Evolutionary conservation across 2,888 invertebrate genomes (phyloP), one percentile per base, ranked within the genome.

Genomic region (Agriopis leucophaearia): DNA sequence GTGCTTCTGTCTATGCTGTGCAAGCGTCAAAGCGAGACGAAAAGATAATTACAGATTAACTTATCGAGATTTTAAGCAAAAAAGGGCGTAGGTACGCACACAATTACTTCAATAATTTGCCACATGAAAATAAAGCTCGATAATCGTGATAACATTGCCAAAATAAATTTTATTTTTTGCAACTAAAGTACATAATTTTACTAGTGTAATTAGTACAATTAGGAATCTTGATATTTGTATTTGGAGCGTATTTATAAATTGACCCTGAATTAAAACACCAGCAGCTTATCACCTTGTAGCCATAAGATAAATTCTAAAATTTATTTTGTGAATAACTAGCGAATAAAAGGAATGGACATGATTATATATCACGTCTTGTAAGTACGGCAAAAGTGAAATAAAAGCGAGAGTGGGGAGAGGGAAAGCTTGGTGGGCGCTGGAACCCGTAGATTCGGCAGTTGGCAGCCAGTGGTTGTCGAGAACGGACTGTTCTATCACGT

Each of bases 381-480:
- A 64, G 63, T 87, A 82, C 79, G 86, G 86, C 73, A 91, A 73
- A 77, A 88, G 75, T 72, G 83, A 72, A 27, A 88, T 74, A 9
- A 84, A 69, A n/a, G 82, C 78, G 3, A 89, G 81, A 69, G 81
- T 82, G 71, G 85, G 83, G 69, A 88, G 74, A 44, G 89, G 82
- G 35, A 83, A 76, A 8, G 84, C 78, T 78, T 84, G 87, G 68
- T 86, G 79, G 45, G 75, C 78, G 54, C 78, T 82, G 44, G 87
- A 84, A n/a, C 87, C 89, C 1, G 87, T 84, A 0, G 93, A 93
- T 68, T 92, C 92, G 8, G 87, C 92, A 80, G 94, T 94, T 8
- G 94, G 93, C 27, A 94, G 81, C 93, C 93, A 94, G 80, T 92
- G 89, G 86, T 94, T 94, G 86, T 94, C 94, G 44, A 94, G 88